These are phyloP conservation scores for Tragelaphus strepsiceros DNA, from an alignment of 2,113 vertebrate species.

Conservation along the genomic window DNA sequence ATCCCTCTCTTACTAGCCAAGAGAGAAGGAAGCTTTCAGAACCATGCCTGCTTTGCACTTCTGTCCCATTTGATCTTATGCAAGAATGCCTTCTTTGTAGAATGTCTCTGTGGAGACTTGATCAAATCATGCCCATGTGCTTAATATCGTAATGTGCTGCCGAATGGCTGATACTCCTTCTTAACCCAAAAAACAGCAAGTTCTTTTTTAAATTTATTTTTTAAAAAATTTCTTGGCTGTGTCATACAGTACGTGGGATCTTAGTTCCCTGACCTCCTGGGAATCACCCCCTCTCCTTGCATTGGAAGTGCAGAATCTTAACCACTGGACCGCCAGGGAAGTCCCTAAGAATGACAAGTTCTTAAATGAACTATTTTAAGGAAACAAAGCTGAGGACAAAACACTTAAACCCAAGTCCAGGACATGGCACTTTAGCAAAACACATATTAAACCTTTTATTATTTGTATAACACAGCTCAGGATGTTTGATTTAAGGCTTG, in stretches of 20 bases:
- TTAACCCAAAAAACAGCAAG: background rate
- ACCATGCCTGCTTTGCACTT: background rate
- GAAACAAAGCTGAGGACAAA: background rate
- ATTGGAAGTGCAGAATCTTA: background rate
- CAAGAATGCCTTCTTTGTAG: background rate
- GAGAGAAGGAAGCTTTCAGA: conserved; percentile 11
- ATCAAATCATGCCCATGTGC: background rate
- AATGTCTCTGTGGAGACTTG: background rate
- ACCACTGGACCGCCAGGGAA: background rate
- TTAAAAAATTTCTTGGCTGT: accelerated
- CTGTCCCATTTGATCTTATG: conserved; percentile 20
- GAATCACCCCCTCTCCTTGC: background rate
- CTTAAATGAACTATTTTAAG: background rate
- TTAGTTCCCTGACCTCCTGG: background rate
- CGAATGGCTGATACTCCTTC: conserved; percentile 3
- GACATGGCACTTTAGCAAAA: background rate
- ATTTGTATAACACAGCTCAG: background rate
- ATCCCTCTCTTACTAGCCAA: background rate
- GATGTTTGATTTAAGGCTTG: background rate
- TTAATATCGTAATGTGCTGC: background rate
- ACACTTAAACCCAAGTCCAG: background rate
- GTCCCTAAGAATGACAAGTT: background rate
- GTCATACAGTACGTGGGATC: background rate
- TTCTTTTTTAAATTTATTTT: background rate
- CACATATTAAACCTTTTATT: background rate